Evolutionary conservation across 1,140 invertebrate species (phyloP).

Genomic region (Cotesia glomerata): DNA sequence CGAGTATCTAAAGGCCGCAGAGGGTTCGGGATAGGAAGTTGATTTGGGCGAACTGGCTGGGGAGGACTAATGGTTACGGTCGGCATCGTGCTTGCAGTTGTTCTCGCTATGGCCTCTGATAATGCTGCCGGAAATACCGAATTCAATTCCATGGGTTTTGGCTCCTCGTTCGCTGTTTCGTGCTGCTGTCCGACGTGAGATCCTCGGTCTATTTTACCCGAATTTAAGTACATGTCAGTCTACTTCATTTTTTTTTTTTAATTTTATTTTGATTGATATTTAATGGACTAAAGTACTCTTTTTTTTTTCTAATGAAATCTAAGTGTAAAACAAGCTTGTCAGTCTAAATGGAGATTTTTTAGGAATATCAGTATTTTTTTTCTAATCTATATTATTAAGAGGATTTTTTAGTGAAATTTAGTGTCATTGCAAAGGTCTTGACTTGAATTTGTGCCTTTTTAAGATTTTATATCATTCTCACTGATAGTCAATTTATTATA

Average conservation of each 20-base stretch:
- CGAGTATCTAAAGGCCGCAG: slow-evolving; percentile 43
- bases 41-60: slow-evolving; percentile 49
- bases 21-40: slow-evolving; percentile 52
- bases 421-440: too few relatives aligned
- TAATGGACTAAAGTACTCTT: background rate
- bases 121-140: slow-evolving; percentile 31
- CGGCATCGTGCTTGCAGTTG: slow-evolving; percentile 33
- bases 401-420: too few relatives aligned
- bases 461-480: too few relatives aligned
- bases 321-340: too few relatives aligned
- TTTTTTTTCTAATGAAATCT: background rate
- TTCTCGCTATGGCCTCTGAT: slow-evolving; percentile 36
- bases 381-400: too few relatives aligned
- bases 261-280: background rate
- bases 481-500: too few relatives aligned
- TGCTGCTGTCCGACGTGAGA: slow-evolving; percentile 6
- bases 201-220: slow-evolving; percentile 29
- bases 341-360: too few relatives aligned
- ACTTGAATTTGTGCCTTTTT: too few relatives aligned
- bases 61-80: slow-evolving; percentile 46
- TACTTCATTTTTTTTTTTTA: slow-evolving; percentile 1
- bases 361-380: too few relatives aligned
- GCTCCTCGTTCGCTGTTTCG: slow-evolving; percentile 17
- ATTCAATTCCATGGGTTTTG: slow-evolving; percentile 29
- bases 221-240: slow-evolving; percentile 10